Evolutionary conservation across 2,888 invertebrate species (phyloP), one percentile per base, ranked within the genome.

Genomic region (Hydriomena furcata): DNA sequence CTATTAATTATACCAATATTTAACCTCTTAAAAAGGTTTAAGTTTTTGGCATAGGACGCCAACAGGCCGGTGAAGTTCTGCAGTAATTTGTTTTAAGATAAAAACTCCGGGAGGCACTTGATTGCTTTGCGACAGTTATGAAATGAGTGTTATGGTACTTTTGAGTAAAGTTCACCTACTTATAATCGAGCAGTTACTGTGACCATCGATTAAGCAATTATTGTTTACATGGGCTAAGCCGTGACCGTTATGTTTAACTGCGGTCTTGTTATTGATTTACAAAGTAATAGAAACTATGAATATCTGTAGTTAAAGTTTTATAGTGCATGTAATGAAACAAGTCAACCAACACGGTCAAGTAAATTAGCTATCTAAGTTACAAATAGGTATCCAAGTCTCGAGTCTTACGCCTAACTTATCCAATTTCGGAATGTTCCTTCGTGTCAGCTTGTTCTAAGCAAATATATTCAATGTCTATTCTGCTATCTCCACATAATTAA

Each of bases 31-130:
- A 54, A 54, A 60, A 52, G 50, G 52, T 46, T 32, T 47, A 61
- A 59, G 59, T 61, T 61, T 55, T 60, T 50, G 52, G 58, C 55
- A 48, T 23, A 35, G 34, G 44, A 52, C 35, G 55, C 53, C 52
- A 54, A 56, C 56, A 51, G 44, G 42, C 42, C 53, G 60, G 62
- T 60, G 42, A 73, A 73, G 58, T 71, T 73, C 55, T 51, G 40
- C 58, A 61, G 63, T 68, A 69, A 73, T 73, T 73, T 70, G 61
- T 64, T 63, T 62, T 64, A 66, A 63, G 58, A 66, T 66, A 71
- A 71, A 71, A 72, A 65, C 54, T 43, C 53, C 5, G 34, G 35
- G 38, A 62, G 60, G 58, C 63, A 59, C 61, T 65, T 58, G 46
- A 55, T 54, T 55, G 51, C 46, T 48, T 34, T 30, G 24, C 34